Percentiles rank a stretch among this genome's conserved stretches.
Evolutionary conservation across 1,140 invertebrate genomes (phyloP).

Genomic region (Alviniconcha marisindica): DNA sequence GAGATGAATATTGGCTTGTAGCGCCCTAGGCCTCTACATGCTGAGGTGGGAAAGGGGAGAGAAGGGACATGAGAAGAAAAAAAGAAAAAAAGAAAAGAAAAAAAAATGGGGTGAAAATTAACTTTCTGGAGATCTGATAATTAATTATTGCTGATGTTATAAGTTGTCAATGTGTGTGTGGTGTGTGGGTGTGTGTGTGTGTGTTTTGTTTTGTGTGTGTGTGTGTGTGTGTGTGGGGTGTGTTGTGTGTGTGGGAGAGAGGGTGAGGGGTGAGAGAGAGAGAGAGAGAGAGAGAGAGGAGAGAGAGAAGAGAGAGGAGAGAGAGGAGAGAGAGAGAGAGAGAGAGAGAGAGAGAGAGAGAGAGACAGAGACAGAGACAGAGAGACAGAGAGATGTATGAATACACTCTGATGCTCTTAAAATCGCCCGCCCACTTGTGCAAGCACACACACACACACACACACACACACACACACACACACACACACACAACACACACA

Average conservation of each 20-base stretch:
- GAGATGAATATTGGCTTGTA: too few relatives aligned
- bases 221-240: not conserved
- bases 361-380: not conserved
- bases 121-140: too few relatives aligned
- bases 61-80: not conserved
- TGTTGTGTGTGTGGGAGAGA: not conserved
- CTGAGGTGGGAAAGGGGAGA: too few relatives aligned
- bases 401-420: too few relatives aligned
- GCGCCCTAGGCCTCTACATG: too few relatives aligned
- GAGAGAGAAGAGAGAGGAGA: constrained; percentile 21
- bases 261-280: not conserved
- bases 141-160: too few relatives aligned
- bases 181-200: not conserved
- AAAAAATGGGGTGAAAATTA: too few relatives aligned
- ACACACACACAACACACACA: too few relatives aligned
- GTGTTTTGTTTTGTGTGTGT: not conserved
- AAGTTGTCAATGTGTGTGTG: too few relatives aligned
- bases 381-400: constrained; percentile 16
- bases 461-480: too few relatives aligned
- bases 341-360: constrained; percentile 31
- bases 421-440: too few relatives aligned
- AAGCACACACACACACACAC: too few relatives aligned
- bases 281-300: constrained; percentile 22
- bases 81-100: not conserved
- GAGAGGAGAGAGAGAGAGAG: constrained; percentile 32